Evolutionary conservation across 2,113 vertebrate species (phyloP).

Genomic region (Orthonyx spaldingii): DNA sequence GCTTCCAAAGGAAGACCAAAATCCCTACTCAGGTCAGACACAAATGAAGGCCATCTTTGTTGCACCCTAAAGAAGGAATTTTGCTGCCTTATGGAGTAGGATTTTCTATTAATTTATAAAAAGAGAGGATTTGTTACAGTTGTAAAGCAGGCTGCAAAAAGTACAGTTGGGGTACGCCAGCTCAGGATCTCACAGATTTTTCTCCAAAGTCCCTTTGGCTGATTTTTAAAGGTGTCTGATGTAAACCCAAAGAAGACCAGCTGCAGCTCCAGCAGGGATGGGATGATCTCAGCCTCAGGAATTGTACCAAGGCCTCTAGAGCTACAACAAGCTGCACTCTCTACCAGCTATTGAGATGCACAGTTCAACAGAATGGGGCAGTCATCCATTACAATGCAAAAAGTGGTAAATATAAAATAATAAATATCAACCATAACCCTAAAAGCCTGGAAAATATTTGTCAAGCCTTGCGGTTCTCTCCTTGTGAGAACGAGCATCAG

Average conservation of each 20-base stretch:
- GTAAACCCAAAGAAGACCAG: background rate
- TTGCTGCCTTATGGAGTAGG: background rate
- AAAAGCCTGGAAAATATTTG: background rate
- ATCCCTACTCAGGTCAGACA: background rate
- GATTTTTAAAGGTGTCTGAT: background rate
- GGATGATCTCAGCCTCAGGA: background rate
- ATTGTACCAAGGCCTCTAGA: background rate
- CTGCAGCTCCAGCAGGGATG: background rate
- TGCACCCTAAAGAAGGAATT: background rate
- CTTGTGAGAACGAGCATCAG: background rate
- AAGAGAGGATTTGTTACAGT: background rate
- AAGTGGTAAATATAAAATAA: background rate
- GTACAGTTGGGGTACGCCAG: background rate
- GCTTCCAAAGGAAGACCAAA: slow-evolving; percentile 9
- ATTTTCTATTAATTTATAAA: background rate
- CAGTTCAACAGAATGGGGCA: background rate
- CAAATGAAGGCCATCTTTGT: slow-evolving; percentile 1
- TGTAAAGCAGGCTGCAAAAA: background rate
- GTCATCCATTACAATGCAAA: background rate
- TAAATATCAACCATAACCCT: background rate
- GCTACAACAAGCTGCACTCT: background rate
- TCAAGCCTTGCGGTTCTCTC: background rate
- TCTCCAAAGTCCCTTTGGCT: background rate
- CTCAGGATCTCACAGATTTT: background rate
- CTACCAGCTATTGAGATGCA: background rate